Evolutionary conservation across 2,797 vertebrate species (phyloP).

Genomic region (Dicrostonyx torquatus): DNA sequence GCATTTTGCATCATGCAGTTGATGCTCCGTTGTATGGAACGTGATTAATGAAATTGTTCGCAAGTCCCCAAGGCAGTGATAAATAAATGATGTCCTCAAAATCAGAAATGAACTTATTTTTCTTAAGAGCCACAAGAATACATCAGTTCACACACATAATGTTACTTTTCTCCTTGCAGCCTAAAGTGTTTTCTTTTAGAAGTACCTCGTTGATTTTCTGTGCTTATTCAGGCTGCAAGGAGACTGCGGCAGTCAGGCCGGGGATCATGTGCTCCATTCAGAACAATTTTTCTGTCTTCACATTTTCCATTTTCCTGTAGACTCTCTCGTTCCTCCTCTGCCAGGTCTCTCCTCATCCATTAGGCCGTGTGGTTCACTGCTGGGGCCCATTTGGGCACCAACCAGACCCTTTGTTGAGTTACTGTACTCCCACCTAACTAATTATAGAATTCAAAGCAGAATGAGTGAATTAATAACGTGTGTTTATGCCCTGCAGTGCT

Average conservation of each 20-base stretch:
- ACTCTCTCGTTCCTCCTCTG: slow-evolving; percentile 18
- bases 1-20: background rate
- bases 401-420: slow-evolving; percentile 66
- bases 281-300: slow-evolving; percentile 55
- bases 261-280: slow-evolving; percentile 21
- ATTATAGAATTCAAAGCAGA: slow-evolving; percentile 75
- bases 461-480: slow-evolving; percentile 67
- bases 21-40: background rate
- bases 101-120: background rate
- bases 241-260: background rate
- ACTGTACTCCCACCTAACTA: slow-evolving; percentile 61
- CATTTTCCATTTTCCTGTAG: slow-evolving; percentile 26
- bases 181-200: background rate
- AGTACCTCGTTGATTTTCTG: background rate
- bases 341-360: slow-evolving; percentile 37
- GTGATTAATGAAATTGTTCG: background rate
- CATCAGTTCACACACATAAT: background rate
- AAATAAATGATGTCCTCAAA: background rate
- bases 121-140: background rate
- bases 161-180: background rate
- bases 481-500: slow-evolving; percentile 59
- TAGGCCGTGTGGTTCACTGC: slow-evolving; percentile 48
- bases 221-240: background rate
- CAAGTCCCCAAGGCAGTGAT: background rate
- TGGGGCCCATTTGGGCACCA: slow-evolving; percentile 67